Evolutionary conservation across 2,113 vertebrate species (phyloP).

Genomic region (Terrapene triunguis): DNA sequence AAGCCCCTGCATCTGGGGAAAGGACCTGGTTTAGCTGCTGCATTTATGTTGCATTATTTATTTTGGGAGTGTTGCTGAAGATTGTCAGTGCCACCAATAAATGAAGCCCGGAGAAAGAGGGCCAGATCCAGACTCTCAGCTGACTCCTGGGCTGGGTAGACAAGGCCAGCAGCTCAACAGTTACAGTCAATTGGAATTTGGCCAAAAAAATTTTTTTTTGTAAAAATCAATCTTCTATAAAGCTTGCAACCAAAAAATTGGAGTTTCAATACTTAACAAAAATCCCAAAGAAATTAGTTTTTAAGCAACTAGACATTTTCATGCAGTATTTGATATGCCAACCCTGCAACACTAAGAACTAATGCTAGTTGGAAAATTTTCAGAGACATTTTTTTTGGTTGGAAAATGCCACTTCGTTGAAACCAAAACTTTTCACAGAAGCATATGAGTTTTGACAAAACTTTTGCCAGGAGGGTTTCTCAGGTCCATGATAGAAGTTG

Average conservation of each 20-base stretch:
- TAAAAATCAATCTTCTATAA: not conserved
- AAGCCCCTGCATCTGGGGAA: not conserved
- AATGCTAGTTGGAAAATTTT: no score
- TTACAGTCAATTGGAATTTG: not conserved
- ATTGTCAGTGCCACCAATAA: not conserved
- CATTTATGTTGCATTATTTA: not conserved
- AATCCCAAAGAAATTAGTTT: not conserved
- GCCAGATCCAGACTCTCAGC: not conserved
- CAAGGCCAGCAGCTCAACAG: not conserved
- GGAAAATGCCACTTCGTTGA: not conserved
- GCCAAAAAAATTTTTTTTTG: not conserved
- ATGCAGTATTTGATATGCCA: slow-evolving; percentile 1
- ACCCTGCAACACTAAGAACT: not conserved
- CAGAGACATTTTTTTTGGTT: not conserved
- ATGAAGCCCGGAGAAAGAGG: not conserved
- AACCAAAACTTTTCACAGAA: not conserved
- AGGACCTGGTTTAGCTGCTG: not conserved
- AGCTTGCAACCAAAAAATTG: not conserved
- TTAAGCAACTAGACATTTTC: not conserved
- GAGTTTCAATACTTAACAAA: not conserved
- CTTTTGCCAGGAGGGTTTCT: not conserved
- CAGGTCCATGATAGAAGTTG: not conserved
- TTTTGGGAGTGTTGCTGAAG: not conserved
- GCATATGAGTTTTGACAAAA: not conserved
- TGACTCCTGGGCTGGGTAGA: accelerated